Evolutionary conservation across 2,888 invertebrate species (phyloP), one percentile per base, ranked within the genome.

Genomic region (Proisotoma minuta): DNA sequence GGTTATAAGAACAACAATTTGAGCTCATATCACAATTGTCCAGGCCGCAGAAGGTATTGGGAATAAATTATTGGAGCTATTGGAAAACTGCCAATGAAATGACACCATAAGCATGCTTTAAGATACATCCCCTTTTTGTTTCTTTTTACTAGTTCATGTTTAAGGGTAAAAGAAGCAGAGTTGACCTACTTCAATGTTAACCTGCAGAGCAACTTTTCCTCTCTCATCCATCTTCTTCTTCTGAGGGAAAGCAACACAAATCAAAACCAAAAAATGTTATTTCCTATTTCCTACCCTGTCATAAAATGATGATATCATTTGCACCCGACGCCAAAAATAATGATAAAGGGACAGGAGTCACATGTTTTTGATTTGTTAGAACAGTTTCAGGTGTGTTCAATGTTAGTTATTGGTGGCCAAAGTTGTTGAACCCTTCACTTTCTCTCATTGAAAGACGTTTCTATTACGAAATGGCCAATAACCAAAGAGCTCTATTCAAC

Each of bases 81-180:
- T 43, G 43, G 43, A 43, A n/a, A 43, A n/a, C 43, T 43, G 43
- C 43, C 43, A 43, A 43, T 43, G 18, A 20, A 43, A 43, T 18
- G 43, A 43, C 43, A 43, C 43, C 18, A 20, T 20, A 43, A 20
- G 43, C 34, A 34, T 15, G 8, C 15, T 34, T 43, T 43, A 43
- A 15, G 43, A 43, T 43, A 43, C 43, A 43, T 43, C 18, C 43
- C 43, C 20, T 43, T 43, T 43, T 43, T 5, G 18, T 43, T 43
- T n/a, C 5, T 20, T 5, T 43, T 43, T 43, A 43, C n/a, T n/a
- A n/a, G n/a, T n/a, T n/a, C n/a, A 43, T 12, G 43, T 43, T 34
- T 43, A 43, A 43, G 20, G 43, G 43, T 4, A 43, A 43, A 43
- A 43, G 34, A 43, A 20, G 43, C 10, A 43, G 43, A 43, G 15